Percentiles rank a stretch among this genome's conserved stretches.
These are phyloP conservation scores for Riptortus pedestris DNA, from an alignment of 1,140 invertebrate genomes.

Conservation along the genomic window DNA sequence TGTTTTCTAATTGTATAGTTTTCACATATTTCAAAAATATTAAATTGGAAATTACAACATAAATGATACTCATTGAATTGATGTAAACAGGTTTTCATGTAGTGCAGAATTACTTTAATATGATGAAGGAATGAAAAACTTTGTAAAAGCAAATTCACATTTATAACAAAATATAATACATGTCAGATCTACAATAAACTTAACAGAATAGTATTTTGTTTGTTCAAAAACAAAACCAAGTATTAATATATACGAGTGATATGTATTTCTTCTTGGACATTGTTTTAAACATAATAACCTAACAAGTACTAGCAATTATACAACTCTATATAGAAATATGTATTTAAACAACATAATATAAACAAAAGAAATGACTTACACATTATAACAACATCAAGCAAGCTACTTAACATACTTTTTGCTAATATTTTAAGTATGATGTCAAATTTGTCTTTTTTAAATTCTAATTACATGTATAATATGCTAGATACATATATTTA, in stretches of 20 bases:
- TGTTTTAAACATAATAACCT: background rate
- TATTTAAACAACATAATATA: constrained; percentile 9
- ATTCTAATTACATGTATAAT: background rate
- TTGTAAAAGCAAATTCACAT: constrained; percentile 6
- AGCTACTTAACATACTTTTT: background rate
- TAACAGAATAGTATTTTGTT: constrained; percentile 7
- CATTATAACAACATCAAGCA: background rate
- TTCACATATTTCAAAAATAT: too few relatives aligned
- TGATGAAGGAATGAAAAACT: too few relatives aligned
- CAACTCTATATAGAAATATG: background rate
- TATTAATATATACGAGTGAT: background rate
- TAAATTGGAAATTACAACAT: too few relatives aligned
- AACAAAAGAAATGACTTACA: background rate
- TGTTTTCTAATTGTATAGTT: too few relatives aligned
- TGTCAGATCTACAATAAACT: constrained; percentile 7
- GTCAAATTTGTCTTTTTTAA: background rate
- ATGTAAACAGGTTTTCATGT: too few relatives aligned
- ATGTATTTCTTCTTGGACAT: background rate
- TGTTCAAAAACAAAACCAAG: constrained; percentile 5
- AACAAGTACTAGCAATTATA: constrained; percentile 3
- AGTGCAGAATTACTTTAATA: too few relatives aligned
- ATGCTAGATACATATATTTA: background rate
- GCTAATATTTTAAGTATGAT: background rate
- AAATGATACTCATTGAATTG: too few relatives aligned
- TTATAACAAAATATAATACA: constrained; percentile 17